These are phyloP conservation scores for Lasioglossum villosulum DNA, from an alignment of 2,888 invertebrate genomes.

Conservation along the genomic window DNA sequence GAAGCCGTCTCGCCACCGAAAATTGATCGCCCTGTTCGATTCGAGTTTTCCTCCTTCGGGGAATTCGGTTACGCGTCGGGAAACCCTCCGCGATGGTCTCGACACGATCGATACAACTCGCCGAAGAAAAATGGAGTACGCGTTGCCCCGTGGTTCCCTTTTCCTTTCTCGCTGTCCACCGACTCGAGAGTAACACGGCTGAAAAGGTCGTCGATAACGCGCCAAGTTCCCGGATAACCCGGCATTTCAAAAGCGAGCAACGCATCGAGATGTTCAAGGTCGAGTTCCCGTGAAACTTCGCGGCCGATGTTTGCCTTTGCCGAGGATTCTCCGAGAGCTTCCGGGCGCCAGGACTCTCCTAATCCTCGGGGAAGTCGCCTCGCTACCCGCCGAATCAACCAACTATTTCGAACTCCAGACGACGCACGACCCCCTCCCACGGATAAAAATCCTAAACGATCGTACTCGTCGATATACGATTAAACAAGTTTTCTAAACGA, in stretches of 20 bases:
- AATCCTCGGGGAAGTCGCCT: slow-evolving; percentile 44
- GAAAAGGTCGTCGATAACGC: not conserved
- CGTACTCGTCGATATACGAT: not conserved
- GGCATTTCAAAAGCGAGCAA: slow-evolving; percentile 21
- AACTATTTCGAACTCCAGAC: slow-evolving; percentile 21
- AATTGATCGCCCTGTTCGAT: slow-evolving; percentile 7
- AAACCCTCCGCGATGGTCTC: not conserved
- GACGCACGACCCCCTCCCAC: not conserved
- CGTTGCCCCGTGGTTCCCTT: not conserved
- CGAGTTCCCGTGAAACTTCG: slow-evolving; percentile 41
- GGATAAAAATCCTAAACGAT: not conserved
- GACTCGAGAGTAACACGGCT: not conserved
- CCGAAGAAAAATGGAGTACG: not conserved
- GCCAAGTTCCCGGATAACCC: slow-evolving; percentile 11
- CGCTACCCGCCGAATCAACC: slow-evolving; percentile 18
- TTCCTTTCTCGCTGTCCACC: not conserved
- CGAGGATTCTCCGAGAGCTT: slow-evolving; percentile 32
- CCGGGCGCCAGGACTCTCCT: slow-evolving; percentile 28
- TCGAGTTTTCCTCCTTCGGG: not conserved
- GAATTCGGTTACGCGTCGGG: not conserved
- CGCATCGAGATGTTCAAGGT: slow-evolving; percentile 46
- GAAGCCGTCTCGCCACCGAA: slow-evolving; percentile 5
- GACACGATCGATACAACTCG: not conserved
- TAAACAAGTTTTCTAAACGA: not conserved
- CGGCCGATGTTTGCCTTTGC: slow-evolving; percentile 22